Evolutionary conservation across 2,888 invertebrate species (phyloP), one percentile per base, ranked within the genome.

Genomic region (Drosophila gaucha): DNA sequence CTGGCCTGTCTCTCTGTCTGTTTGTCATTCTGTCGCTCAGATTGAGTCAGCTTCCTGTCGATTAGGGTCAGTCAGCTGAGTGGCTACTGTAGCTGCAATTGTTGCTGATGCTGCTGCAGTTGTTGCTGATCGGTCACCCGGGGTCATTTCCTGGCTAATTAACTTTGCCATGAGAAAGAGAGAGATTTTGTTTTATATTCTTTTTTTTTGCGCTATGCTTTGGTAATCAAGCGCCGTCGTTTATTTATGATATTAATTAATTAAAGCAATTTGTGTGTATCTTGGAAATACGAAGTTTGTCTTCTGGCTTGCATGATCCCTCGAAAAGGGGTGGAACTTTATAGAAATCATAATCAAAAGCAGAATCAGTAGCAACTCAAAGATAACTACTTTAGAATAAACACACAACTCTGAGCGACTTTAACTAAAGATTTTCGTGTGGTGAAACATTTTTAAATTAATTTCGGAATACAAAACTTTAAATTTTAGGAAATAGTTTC

Each of bases 131-230:
- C 88, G 82, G 82, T 83, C 82, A 84, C 80, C 74, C 78, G 89
- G 84, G 90, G 90, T 90, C 90, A 90, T 90, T 90, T 90, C 89
- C 90, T 89, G 89, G 74, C 90, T 89, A 90, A 90, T 90, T 90
- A 87, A 86, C 59, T 59, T 72, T 87, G 69, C 63, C 88, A 88
- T 86, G 57, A 68, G 50, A 31, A 26, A 36, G 18, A 3, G 35
- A 35, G 47, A 35, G 36, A 60, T 70, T 60, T 56, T 24, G 9
- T 50, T 18, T 46, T 20, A 31, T 20, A 20, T 47, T 47, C 36
- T 36, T 46, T 55, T 56, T 54, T 22, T 57, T 60, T 54, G 36
- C 49, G 57, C 62, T 49, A 54, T 60, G 74, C 69, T 54, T 66
- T 47, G 55, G 57, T 84, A 86, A 86, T 83, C 83, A 83, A 88